Evolutionary conservation across 2,888 invertebrate species (phyloP).

Genomic region (Polia nebulosa): DNA sequence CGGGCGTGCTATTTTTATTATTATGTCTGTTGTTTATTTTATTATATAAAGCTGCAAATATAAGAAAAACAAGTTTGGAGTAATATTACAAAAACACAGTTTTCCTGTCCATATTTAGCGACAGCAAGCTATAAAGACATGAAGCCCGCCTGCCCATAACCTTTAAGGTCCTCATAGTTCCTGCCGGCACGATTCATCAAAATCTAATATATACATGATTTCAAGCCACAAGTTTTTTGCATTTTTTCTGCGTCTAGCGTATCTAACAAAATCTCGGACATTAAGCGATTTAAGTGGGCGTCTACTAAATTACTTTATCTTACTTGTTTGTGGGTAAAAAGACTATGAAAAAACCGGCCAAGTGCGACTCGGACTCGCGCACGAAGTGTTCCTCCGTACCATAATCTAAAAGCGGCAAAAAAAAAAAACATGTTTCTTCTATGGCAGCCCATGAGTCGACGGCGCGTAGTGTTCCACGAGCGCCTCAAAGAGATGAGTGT

Average conservation of each 20-base stretch:
- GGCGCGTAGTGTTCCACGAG: too few species aligned
- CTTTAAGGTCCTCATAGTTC: not conserved
- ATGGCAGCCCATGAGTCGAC: too few species aligned
- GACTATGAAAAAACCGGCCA: slow-evolving; percentile 8
- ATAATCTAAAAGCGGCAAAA: too few species aligned
- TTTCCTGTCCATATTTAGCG: not conserved
- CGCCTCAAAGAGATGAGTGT: too few species aligned
- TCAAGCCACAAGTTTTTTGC: slow-evolving; percentile 3
- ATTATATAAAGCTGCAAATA: too few species aligned
- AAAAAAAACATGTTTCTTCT: too few species aligned
- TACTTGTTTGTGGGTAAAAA: slow-evolving; percentile 1
- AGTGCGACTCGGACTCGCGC: too few species aligned
- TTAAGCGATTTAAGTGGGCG: slow-evolving; percentile 30
- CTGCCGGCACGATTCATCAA: not conserved
- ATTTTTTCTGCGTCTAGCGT: slow-evolving; percentile 20
- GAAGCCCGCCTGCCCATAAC: not conserved
- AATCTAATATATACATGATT: not conserved
- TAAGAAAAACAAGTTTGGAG: too few species aligned
- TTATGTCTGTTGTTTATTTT: too few species aligned
- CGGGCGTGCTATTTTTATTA: too few species aligned
- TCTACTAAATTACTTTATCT: slow-evolving; percentile 2
- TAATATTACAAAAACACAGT: too few species aligned
- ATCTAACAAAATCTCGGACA: slow-evolving; percentile 10
- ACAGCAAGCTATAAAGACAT: not conserved
- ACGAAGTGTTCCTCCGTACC: too few species aligned